Evolutionary conservation across 2,888 invertebrate species (phyloP).

Genomic region (Scaptodrosophila latifasciaeformis): DNA sequence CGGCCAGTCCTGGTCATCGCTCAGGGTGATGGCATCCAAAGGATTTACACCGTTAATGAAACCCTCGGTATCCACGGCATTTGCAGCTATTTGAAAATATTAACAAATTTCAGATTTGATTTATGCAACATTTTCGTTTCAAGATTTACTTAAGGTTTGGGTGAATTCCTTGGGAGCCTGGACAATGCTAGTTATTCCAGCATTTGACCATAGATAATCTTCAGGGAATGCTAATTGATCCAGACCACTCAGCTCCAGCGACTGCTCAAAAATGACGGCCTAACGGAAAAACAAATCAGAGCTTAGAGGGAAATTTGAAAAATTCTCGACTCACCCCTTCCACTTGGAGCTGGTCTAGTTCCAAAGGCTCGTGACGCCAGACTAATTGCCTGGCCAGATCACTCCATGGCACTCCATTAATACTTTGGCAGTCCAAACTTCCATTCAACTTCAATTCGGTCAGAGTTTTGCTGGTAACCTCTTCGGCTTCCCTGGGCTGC

Average conservation of each 20-base stretch:
- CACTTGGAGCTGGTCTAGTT: conserved; percentile 74
- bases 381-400: conserved; percentile 75
- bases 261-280: conserved; percentile 73
- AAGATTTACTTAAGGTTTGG: conserved; percentile 65
- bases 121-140: not conserved
- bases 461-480: conserved; percentile 22
- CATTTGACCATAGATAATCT: conserved; percentile 75
- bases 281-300: conserved; percentile 36
- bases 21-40: conserved; percentile 75
- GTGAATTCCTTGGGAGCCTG: conserved; percentile 76
- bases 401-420: conserved; percentile 76
- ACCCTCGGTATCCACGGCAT: conserved; percentile 72
- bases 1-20: conserved; percentile 73
- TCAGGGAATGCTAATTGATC: conserved; percentile 77
- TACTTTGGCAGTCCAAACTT: conserved; percentile 63
- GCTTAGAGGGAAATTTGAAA: conserved; percentile 33
- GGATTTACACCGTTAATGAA: conserved; percentile 76
- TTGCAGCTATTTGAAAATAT: conserved; percentile 38
- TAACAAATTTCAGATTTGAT: not conserved
- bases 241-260: conserved; percentile 70
- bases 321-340: conserved; percentile 76
- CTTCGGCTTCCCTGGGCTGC: too few species aligned
- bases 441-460: conserved; percentile 43
- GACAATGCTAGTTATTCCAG: conserved; percentile 68
- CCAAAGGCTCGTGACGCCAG: conserved; percentile 73